These are phyloP conservation scores for Cettia cetti DNA, from an alignment of 2,113 vertebrate species.

Conservation along the genomic window DNA sequence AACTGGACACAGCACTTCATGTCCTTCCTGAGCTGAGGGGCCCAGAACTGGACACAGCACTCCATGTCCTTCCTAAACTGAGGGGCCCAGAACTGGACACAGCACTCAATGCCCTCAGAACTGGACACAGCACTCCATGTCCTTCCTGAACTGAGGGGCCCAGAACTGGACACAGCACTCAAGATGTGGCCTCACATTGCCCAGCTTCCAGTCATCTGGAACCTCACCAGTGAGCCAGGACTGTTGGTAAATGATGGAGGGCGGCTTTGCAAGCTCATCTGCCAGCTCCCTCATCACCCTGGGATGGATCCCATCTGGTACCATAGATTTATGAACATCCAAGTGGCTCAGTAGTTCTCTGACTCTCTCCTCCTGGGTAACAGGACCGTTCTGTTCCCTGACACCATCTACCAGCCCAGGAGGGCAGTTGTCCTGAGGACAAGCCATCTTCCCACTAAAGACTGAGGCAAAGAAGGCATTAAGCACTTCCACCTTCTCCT, in stretches of 20 bases:
- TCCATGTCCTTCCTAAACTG: too few species aligned
- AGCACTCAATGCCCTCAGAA: too few species aligned
- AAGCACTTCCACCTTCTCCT: background rate
- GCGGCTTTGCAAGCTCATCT: background rate
- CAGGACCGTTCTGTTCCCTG: background rate
- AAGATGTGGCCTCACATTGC: too few species aligned
- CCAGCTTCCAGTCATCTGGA: background rate
- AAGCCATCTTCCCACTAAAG: background rate
- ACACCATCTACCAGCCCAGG: background rate
- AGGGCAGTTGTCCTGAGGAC: background rate
- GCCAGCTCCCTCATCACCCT: background rate
- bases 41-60: too few species aligned
- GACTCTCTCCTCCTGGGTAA: background rate
- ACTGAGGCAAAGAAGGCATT: background rate
- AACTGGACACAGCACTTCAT: too few species aligned
- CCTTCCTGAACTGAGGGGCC: too few species aligned
- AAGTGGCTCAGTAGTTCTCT: background rate
- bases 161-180: too few species aligned
- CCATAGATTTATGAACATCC: background rate
- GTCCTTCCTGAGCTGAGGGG: too few species aligned
- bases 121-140: too few species aligned
- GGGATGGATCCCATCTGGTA: background rate
- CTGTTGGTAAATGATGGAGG: background rate
- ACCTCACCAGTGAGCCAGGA: background rate
- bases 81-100: too few species aligned